A percentile compares a stretch with the other conserved stretches of the same genome.
These are phyloP conservation scores for Hiodon alosoides DNA, from an alignment of 2,113 vertebrate genomes.

Conservation along the genomic window DNA sequence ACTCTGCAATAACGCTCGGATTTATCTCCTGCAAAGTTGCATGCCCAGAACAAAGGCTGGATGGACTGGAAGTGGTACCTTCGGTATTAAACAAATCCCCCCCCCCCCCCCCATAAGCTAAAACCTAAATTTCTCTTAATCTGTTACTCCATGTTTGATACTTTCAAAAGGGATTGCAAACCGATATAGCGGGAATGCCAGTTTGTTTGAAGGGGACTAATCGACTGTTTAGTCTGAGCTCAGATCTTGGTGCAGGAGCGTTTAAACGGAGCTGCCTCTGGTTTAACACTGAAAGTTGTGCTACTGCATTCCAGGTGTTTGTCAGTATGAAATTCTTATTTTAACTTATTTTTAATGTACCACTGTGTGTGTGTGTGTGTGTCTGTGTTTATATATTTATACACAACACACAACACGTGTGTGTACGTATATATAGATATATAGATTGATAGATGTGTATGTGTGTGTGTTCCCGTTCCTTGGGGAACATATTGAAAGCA, in stretches of 20 bases:
- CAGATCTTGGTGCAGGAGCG: neutral
- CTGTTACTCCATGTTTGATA: constrained; percentile 30
- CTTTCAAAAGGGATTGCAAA: constrained; percentile 33
- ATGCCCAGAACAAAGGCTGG: constrained; percentile 46
- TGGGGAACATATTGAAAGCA: too few species aligned
- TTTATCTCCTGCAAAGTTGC: constrained; percentile 30
- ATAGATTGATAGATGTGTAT: too few species aligned
- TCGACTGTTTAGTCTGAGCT: neutral
- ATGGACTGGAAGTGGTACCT: constrained; percentile 46
- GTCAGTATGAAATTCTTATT: neutral
- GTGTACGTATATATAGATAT: too few species aligned
- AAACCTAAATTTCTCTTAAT: constrained; percentile 32
- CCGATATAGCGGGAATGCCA: neutral
- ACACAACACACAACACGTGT: too few species aligned
- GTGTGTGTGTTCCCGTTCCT: too few species aligned
- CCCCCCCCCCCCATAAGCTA: constrained; percentile 40
- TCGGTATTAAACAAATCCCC: constrained; percentile 46
- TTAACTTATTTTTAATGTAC: too few species aligned
- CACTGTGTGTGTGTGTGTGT: too few species aligned
- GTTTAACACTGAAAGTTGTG: constrained; percentile 9
- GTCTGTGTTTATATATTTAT: too few species aligned
- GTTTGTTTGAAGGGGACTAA: constrained; percentile 19
- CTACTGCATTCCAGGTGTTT: neutral
- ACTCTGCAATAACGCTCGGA: constrained; percentile 5
- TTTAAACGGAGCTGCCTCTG: constrained; percentile 5